A percentile compares a stretch with the other conserved stretches of the same genome.
Evolutionary conservation across 2,113 vertebrate genomes (phyloP).

Genomic region (Paramormyrops kingsleyae): DNA sequence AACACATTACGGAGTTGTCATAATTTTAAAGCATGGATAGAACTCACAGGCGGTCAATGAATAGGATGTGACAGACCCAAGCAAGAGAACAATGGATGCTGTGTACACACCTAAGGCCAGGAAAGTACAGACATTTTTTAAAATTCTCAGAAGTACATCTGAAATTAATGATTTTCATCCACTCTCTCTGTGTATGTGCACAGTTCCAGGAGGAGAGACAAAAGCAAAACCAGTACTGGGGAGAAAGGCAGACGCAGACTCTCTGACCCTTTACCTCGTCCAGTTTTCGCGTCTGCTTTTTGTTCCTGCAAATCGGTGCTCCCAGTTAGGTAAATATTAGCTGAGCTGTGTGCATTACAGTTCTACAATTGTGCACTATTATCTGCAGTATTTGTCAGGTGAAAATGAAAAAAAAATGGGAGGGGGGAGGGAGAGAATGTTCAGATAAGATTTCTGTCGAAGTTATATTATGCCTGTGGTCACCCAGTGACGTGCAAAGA

Average conservation of each 20-base stretch:
- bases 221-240: background rate
- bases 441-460: background rate
- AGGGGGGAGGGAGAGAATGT: background rate
- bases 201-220: background rate
- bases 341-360: background rate
- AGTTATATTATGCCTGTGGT: background rate
- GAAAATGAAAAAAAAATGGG: background rate
- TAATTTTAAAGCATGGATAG: background rate
- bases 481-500: background rate
- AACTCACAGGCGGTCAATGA: background rate
- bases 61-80: background rate
- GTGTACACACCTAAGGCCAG: slow-evolving; percentile 2
- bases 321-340: slow-evolving; percentile 7
- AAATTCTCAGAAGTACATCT: background rate
- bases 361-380: background rate
- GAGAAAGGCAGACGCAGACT: background rate
- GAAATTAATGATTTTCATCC: background rate
- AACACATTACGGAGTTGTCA: background rate
- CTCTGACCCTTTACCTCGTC: background rate
- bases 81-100: background rate
- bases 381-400: background rate
- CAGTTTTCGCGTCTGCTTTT: background rate
- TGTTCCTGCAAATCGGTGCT: background rate
- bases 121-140: slow-evolving; percentile 13
- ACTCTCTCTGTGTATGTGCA: background rate